phyloP scores from a whole-genome alignment of 2,797 vertebrate species.

The Etheostoma perlongum region DNA sequence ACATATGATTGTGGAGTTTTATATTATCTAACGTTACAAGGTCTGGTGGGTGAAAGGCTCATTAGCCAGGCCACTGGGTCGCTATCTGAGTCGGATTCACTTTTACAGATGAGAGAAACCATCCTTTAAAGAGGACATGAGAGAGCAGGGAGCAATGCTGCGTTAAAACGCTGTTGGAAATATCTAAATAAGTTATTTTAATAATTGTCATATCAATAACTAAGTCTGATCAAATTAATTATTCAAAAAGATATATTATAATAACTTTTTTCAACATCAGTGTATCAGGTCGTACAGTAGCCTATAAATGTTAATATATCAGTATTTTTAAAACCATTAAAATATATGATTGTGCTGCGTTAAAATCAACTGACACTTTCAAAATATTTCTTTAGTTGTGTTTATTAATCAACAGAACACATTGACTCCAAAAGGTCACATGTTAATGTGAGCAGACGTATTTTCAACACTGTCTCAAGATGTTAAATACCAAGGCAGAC shows the following conservation, averaged over 20 bases:
- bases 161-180: constrained; percentile 23
- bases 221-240: background rate
- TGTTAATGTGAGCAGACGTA: background rate
- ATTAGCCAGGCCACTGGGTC: background rate
- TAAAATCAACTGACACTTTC: background rate
- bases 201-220: too few relatives aligned
- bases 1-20: background rate
- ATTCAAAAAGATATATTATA: background rate
- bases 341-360: background rate
- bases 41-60: background rate
- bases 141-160: constrained; percentile 16
- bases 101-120: background rate
- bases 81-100: background rate
- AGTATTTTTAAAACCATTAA: background rate
- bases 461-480: background rate
- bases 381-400: background rate
- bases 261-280: background rate
- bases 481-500: background rate
- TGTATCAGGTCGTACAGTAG: background rate
- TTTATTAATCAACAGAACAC: background rate
- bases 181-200: too few relatives aligned
- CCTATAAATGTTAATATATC: background rate
- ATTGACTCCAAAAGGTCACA: background rate
- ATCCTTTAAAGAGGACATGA: background rate
- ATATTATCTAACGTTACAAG: background rate